A percentile compares a stretch with the other conserved stretches of the same genome.
These are phyloP conservation scores for Dromaius novaehollandiae DNA, from an alignment of 2,113 vertebrate species.

Conservation along the genomic window DNA sequence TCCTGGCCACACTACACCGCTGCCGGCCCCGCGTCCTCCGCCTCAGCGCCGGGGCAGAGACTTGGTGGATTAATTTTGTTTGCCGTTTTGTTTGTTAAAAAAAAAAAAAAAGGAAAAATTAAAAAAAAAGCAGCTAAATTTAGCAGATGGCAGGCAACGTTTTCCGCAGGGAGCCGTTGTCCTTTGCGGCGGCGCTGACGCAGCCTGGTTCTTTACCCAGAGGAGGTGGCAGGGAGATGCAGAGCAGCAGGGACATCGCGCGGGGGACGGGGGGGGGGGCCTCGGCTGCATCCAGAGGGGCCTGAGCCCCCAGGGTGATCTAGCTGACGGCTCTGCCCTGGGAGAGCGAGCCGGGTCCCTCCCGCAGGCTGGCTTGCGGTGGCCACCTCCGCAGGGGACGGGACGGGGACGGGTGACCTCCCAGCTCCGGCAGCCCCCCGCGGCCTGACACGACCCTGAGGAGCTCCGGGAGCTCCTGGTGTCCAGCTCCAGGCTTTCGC, in stretches of 20 bases:
- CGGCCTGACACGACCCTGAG: background rate
- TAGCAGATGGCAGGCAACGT: conserved; percentile 34
- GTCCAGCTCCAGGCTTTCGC: no score
- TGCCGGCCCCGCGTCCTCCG: background rate
- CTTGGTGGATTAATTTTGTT: background rate
- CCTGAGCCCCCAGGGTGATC: no score
- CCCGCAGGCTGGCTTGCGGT: no score
- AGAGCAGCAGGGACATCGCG: no score
- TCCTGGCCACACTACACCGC: no score
- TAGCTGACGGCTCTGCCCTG: no score
- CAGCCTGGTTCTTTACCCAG: background rate
- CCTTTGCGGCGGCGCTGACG: conserved; percentile 14
- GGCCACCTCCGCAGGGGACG: no score
- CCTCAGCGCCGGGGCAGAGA: background rate
- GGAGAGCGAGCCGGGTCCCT: no score
- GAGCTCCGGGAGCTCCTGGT: no score
- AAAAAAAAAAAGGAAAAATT: background rate
- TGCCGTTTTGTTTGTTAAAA: background rate
- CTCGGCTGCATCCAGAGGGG: no score
- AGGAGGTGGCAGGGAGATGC: background rate
- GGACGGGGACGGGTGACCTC: background rate
- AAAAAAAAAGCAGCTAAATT: conserved; percentile 56
- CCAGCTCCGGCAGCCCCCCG: background rate
- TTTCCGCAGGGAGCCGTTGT: conserved; percentile 27
- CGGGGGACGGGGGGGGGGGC: no score